phyloP scores from a whole-genome alignment of 2,797 vertebrate species.

The Numenius phaeopus region DNA sequence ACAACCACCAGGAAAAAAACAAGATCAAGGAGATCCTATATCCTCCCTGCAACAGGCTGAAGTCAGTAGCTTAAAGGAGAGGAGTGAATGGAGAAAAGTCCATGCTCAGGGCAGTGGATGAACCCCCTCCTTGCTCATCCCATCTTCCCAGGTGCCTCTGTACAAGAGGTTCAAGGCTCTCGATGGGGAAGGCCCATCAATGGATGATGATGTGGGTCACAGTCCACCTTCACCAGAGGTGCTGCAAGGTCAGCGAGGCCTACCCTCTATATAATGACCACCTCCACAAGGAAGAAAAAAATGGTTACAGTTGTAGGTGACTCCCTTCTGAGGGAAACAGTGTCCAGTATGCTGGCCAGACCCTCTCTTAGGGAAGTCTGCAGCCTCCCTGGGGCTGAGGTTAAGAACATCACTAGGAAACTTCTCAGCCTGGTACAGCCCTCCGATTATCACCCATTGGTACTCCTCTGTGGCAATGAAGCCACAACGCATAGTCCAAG shows the following conservation, averaged over 20 bases:
- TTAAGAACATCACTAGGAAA: not conserved
- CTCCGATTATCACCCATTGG: not conserved
- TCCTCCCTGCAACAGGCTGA: not conserved
- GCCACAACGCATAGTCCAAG: not conserved
- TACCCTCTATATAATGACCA: not conserved
- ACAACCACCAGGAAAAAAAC: not conserved
- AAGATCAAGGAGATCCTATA: not conserved
- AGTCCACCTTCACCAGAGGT: not conserved
- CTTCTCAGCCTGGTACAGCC: not conserved
- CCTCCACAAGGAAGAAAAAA: not conserved
- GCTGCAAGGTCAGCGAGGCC: not conserved
- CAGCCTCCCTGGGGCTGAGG: not conserved
- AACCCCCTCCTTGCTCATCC: not conserved
- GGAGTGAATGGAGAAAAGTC: not conserved
- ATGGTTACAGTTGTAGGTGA: not conserved
- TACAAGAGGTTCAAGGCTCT: not conserved
- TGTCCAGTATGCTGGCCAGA: not conserved
- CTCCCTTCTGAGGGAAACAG: not conserved
- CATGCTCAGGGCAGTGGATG: not conserved
- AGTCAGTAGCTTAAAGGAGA: not conserved
- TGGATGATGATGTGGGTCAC: not conserved
- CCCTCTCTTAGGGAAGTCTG: not conserved
- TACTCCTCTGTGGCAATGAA: not conserved
- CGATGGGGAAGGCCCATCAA: not conserved
- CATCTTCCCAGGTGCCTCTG: not conserved